A percentile compares a stretch with the other conserved stretches of the same genome.
Conservation (phyloP, 2,888 invertebrate species). For the Scelioninae gen. 2 region DNA sequence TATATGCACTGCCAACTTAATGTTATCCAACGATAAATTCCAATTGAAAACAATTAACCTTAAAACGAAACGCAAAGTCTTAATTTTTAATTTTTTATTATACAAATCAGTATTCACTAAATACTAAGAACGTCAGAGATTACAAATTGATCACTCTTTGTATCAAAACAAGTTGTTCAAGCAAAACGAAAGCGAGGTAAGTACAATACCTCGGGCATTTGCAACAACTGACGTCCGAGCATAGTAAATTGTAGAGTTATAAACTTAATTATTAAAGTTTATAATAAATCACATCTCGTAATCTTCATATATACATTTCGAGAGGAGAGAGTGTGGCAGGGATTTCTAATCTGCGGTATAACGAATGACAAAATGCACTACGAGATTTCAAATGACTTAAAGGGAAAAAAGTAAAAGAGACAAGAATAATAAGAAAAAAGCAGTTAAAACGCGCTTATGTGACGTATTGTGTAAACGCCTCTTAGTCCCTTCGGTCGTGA, state of each 20-base stretch:
- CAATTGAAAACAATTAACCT: conserved; percentile 2
- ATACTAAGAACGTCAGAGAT: conserved; percentile 53
- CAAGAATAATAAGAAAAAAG: conserved; percentile 9
- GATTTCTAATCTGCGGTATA: conserved; percentile 26
- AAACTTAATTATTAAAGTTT: conserved; percentile 48
- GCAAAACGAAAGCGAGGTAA: conserved; percentile 28
- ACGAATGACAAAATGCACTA: conserved; percentile 37
- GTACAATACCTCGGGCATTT: conserved; percentile 22
- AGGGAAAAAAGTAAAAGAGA: conserved; percentile 7
- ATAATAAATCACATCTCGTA: conserved; percentile 55
- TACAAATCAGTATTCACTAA: conserved; percentile 48
- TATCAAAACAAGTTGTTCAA: conserved; percentile 31
- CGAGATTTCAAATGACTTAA: conserved; percentile 23
- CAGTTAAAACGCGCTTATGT: conserved; percentile 11
- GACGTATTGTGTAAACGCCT: conserved; percentile 53
- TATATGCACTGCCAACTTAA: too few species aligned
- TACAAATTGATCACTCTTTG: conserved; percentile 34
- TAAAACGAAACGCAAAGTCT: conserved; percentile 28
- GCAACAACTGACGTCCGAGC: conserved; percentile 51
- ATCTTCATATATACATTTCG: conserved; percentile 47
- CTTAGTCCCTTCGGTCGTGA: conserved; percentile 36
- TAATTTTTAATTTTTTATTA: conserved; percentile 39
- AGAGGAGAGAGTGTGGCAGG: conserved; percentile 14
- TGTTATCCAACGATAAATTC: not conserved
- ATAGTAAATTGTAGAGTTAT: conserved; percentile 50